A percentile compares a stretch with the other conserved stretches of the same genome.
These are phyloP conservation scores for Tangara arthus DNA, from an alignment of 2,797 vertebrate genomes.

Conservation along the genomic window DNA sequence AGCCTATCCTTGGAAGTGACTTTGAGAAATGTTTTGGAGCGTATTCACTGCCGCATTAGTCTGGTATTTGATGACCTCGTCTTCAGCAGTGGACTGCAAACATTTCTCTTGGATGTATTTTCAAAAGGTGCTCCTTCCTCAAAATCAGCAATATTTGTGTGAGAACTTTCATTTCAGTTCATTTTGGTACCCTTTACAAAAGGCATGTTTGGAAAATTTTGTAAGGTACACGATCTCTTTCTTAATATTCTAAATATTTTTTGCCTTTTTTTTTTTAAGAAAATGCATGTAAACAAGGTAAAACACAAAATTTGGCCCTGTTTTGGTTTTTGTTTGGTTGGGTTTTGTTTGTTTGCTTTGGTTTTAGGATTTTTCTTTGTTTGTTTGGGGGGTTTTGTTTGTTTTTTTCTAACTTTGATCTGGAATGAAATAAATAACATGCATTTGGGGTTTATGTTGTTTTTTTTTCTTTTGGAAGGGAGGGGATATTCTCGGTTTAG, in stretches of 20 bases:
- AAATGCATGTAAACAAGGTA: neutral
- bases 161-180: neutral
- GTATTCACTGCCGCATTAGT: neutral
- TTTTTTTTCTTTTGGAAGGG: neutral
- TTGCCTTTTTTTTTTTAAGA: neutral
- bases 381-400: neutral
- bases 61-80: neutral
- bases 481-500: neutral
- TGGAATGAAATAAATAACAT: neutral
- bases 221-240: rapidly evolving
- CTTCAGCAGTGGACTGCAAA: neutral
- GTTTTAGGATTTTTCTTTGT: neutral
- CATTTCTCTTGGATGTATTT: neutral
- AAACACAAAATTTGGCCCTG: neutral
- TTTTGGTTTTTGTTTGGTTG: neutral
- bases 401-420: neutral
- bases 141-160: neutral
- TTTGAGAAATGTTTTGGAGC: neutral
- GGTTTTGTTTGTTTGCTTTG: neutral
- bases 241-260: neutral
- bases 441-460: neutral
- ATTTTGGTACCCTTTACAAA: neutral
- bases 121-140: neutral
- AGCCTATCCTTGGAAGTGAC: neutral
- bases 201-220: neutral